These are phyloP conservation scores for Calyptomena viridis DNA, from an alignment of 2,113 vertebrate species.

Conservation along the genomic window DNA sequence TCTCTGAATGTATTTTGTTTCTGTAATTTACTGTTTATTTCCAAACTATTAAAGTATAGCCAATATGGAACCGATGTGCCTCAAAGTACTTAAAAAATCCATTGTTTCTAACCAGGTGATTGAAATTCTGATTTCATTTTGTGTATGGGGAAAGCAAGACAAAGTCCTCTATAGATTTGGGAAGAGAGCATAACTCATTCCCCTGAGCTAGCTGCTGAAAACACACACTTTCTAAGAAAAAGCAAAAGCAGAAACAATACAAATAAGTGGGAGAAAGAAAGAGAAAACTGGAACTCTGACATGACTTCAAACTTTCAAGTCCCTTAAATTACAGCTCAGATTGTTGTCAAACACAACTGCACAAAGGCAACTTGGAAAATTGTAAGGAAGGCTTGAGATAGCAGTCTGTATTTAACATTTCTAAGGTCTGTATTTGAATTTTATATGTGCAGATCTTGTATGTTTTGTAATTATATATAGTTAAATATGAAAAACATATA, in stretches of 20 bases:
- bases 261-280: neutral
- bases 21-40: neutral
- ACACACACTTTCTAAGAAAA: neutral
- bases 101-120: neutral
- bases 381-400: neutral
- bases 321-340: neutral
- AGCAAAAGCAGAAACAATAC: neutral
- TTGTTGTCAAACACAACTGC: neutral
- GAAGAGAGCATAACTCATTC: neutral
- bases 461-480: neutral
- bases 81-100: neutral
- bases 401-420: neutral
- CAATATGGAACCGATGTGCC: neutral
- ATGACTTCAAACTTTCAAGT: neutral
- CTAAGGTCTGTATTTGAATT: neutral
- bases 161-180: neutral
- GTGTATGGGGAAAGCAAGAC: neutral
- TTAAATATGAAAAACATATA: neutral
- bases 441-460: neutral
- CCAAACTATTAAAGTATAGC: neutral
- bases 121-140: neutral
- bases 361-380: neutral
- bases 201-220: constrained; percentile 13
- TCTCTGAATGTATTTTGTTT: neutral
- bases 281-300: neutral